Evolutionary conservation across 2,113 vertebrate genomes (phyloP).

Genomic region (Oryzias woworae): DNA sequence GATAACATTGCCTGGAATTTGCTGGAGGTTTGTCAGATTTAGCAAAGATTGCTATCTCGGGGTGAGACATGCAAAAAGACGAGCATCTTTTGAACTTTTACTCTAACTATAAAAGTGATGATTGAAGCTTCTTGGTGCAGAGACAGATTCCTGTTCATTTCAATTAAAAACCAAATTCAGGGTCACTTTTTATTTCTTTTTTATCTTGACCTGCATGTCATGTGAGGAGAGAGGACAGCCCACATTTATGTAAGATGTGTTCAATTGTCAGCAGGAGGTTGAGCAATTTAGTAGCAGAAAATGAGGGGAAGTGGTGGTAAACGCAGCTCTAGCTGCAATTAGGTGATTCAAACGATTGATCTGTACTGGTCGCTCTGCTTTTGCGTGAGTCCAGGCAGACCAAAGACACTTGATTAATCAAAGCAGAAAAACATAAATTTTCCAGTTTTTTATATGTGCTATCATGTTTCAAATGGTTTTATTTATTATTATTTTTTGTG

Average conservation of each 20-base stretch:
- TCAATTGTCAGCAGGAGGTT: conserved; percentile 4
- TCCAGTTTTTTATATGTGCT: no score
- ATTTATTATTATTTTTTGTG: no score
- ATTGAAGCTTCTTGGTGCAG: not conserved
- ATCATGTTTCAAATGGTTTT: no score
- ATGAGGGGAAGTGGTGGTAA: conserved; percentile 16
- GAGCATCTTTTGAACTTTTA: conserved; percentile 14
- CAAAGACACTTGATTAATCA: no score
- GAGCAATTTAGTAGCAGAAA: conserved; percentile 17
- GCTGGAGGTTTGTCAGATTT: conserved; percentile 25
- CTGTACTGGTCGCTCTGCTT: not conserved
- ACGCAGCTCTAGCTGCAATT: conserved; percentile 40
- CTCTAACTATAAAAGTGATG: conserved; percentile 9
- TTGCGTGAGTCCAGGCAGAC: no score
- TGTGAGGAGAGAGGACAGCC: not conserved
- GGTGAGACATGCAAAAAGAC: conserved; percentile 11
- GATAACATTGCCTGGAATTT: conserved; percentile 18
- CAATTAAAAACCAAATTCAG: not conserved
- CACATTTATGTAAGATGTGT: not conserved
- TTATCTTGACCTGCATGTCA: not conserved
- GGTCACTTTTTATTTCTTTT: not conserved
- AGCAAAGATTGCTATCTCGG: conserved; percentile 23
- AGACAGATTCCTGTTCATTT: not conserved
- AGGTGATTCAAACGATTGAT: conserved; percentile 36
- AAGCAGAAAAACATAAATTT: no score